Base-by-base conservation (phyloP, 2,113 vertebrate species). In the Talpa occidentalis region DNA sequence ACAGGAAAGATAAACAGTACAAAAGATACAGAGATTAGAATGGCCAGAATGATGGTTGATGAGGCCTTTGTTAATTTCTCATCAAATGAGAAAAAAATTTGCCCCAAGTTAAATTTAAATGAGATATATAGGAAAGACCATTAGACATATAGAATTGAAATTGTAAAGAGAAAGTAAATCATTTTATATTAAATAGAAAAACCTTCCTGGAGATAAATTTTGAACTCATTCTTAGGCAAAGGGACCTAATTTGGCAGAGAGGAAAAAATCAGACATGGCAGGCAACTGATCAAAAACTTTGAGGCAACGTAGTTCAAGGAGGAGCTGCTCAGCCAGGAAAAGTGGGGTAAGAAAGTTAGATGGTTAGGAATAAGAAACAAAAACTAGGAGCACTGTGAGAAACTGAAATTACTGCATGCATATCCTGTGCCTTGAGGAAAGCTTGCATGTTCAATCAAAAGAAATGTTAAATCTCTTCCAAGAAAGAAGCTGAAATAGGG, bases 101-200 rank as follows among this genome's bases (percentile, higher is more conserved):
- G 17, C 37, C 69, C 32, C 30, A 78, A 77, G 26, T 49, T 70
- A n/a, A 37, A 83, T 32, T 88, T 93, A 81, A 88, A n/a, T 89
- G 52, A 76, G 17, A 47, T 40, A 77, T 19, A n/a, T 16, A 69
- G 26, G 54, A 59, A 52, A 52, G 49, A 52, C 16, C 16, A 52
- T 52, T 16, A 77, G 14, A 60, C 30, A 78, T 15, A 30, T 17
- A 60, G 28, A 56, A 49, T 21, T 84, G 64, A 85, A 78, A 85
- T 54, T 73, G 12, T 85, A 79, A 90, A 54, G 35, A 10, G 5
- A 72, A 62, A 90, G 12, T 28, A 94, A 35, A 56, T 85, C 2
- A 56, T 90, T 59, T 83, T 49, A 89, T 60, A 24, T 83, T 85
- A 79, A 85, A 85, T 35, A 76, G 24, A 74, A 83, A 83, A 83